Base-by-base conservation (phyloP, 2,797 vertebrate genomes). In the Thalassophryne amazonica region DNA sequence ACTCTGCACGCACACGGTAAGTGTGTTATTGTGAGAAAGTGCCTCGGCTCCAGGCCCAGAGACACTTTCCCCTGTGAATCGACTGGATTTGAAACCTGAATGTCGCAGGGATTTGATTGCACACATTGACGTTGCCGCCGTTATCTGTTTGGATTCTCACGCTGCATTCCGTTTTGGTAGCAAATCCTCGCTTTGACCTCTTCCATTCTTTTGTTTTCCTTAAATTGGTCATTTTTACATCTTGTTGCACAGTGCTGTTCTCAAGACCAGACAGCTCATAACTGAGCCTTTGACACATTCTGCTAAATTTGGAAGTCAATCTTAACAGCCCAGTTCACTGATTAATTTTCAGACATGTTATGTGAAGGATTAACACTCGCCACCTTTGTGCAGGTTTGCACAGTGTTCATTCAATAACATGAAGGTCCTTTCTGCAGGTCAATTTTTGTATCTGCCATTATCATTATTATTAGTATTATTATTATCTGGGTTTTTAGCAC, bases 1-100 rank as follows among this genome's bases (percentile, higher is more conserved):
- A 98, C 78, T 97, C 95, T 18, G 94, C 95, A 19, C 91, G 93
- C 42, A 93, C 95, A 0, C 87, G 96, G 96, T 98, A 73, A 85
- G 83, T 45, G 27, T 19, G 31, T 23, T 7, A 4, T 2, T 22
- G 37, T 22, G 36, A 52, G 32, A 31, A 16, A 15, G 24, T 29
- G 17, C 24, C 18, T 23, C 20, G 21, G 38, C 39, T 29, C 36
- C 20, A 32, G 39, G 28, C 6, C 28, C 11, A 61, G 80, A 56
- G 80, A 83, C 68, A 60, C 12, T 60, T 79, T 73, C 71, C 35
- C 19, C 61, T 81, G 76, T 57, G 80, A 79, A 60, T 9, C 10
- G 11, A 12, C 30, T 6, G 35, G 12, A 37, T 38, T 51, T 27
- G 31, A 16, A 15, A 52, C 46, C 51, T 47, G 65, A 78, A 72